phyloP scores from a whole-genome alignment of 2,888 invertebrate species.

The Scrobipalpa costella region DNA sequence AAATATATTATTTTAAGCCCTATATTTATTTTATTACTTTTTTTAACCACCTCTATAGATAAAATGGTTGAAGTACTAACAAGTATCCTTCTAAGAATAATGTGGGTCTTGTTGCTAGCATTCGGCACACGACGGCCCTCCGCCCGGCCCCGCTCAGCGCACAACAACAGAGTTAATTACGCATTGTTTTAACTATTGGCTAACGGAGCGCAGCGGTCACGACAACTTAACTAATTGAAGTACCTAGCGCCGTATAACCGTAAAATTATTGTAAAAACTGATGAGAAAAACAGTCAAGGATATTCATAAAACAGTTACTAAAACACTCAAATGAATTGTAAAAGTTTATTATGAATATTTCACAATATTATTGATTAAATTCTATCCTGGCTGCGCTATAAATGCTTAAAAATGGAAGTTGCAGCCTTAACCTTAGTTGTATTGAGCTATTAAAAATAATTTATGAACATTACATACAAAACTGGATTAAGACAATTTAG shows the following conservation, averaged over 20 bases:
- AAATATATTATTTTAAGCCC: slow-evolving; percentile 30
- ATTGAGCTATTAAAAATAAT: slow-evolving; percentile 24
- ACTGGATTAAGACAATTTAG: slow-evolving; percentile 21
- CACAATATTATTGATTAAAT: slow-evolving; percentile 35
- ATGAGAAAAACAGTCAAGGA: background rate
- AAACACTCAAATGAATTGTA: slow-evolving; percentile 34
- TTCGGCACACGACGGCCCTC: too few relatives aligned
- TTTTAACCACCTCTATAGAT: background rate
- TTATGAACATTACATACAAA: slow-evolving; percentile 19
- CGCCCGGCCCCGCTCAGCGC: too few relatives aligned
- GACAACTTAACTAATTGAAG: background rate
- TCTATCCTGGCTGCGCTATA: slow-evolving; percentile 36
- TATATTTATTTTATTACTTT: background rate
- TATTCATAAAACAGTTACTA: too few relatives aligned
- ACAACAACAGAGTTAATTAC: background rate
- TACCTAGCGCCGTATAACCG: background rate
- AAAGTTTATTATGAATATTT: slow-evolving; percentile 50
- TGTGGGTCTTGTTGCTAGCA: too few relatives aligned
- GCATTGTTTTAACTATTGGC: slow-evolving; percentile 14
- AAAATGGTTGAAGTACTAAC: too few relatives aligned
- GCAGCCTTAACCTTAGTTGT: slow-evolving; percentile 15
- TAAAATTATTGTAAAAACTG: background rate
- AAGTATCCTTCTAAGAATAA: too few relatives aligned
- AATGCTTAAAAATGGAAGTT: slow-evolving; percentile 44
- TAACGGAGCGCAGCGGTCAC: background rate